Conservation (phyloP, 2,797 vertebrate species). For the Staurois parvus region DNA sequence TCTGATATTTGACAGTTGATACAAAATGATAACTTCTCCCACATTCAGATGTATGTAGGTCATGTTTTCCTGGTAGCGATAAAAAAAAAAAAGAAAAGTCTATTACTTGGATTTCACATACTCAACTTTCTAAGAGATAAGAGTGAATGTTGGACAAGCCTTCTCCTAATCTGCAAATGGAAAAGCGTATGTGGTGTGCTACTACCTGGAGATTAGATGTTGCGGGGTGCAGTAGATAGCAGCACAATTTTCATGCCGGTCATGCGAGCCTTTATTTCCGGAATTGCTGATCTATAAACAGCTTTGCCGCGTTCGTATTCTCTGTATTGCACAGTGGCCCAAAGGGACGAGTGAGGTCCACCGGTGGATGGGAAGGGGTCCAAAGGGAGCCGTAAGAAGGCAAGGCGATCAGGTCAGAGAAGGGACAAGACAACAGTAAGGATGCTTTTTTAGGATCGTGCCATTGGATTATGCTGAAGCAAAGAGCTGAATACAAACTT, state of each 20-base stretch:
- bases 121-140: neutral
- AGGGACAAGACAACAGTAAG: too few species aligned
- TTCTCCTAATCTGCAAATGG: neutral
- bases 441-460: too few species aligned
- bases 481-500: too few species aligned
- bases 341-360: neutral
- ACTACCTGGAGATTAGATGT: neutral
- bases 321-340: neutral
- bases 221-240: neutral
- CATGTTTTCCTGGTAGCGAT: constrained; percentile 1
- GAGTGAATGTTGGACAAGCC: neutral
- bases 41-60: neutral
- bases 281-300: neutral
- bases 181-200: neutral
- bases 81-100: neutral
- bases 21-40: neutral
- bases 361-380: too few species aligned
- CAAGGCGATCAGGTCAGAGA: too few species aligned
- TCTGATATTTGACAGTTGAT: neutral
- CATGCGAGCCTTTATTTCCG: neutral
- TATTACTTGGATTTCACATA: neutral
- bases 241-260: neutral
- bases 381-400: too few species aligned
- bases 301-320: neutral
- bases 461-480: too few species aligned